A percentile compares a stretch with the other conserved stretches of the same genome.
Evolutionary conservation across 2,888 invertebrate species (phyloP).

Genomic region (Cephus pulcher): DNA sequence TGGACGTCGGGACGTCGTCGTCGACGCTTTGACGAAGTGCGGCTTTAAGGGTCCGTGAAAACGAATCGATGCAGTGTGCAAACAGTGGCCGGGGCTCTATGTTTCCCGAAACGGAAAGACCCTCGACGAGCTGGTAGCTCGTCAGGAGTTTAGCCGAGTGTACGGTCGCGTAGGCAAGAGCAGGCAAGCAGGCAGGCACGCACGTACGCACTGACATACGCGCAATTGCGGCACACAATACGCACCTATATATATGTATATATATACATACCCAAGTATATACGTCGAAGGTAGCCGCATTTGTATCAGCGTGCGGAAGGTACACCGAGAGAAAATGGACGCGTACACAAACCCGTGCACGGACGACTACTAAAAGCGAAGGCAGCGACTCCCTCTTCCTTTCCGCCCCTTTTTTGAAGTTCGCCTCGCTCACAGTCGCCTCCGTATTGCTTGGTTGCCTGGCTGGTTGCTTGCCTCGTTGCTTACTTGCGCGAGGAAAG

Average conservation of each 20-base stretch:
- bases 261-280: constrained; percentile 8
- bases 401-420: constrained; percentile 35
- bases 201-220: neutral
- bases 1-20: neutral
- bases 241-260: constrained; percentile 9
- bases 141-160: constrained; percentile 48
- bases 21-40: neutral
- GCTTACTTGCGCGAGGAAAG: neutral
- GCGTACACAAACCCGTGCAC: constrained; percentile 4
- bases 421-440: constrained; percentile 16
- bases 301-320: neutral
- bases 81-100: constrained; percentile 40
- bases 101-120: constrained; percentile 58
- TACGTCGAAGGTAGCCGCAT: constrained; percentile 12
- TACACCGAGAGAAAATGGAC: neutral
- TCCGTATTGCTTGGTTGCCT: constrained; percentile 18
- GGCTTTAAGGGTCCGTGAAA: constrained; percentile 26
- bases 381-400: constrained; percentile 26
- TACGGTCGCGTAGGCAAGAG: constrained; percentile 32
- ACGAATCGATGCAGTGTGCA: constrained; percentile 51
- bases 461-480: constrained; percentile 16
- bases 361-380: neutral
- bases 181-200: neutral
- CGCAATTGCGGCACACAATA: neutral
- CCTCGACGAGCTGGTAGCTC: constrained; percentile 21